Base-by-base conservation (phyloP, 2,113 vertebrate species). In the Megaceryle torquata region DNA sequence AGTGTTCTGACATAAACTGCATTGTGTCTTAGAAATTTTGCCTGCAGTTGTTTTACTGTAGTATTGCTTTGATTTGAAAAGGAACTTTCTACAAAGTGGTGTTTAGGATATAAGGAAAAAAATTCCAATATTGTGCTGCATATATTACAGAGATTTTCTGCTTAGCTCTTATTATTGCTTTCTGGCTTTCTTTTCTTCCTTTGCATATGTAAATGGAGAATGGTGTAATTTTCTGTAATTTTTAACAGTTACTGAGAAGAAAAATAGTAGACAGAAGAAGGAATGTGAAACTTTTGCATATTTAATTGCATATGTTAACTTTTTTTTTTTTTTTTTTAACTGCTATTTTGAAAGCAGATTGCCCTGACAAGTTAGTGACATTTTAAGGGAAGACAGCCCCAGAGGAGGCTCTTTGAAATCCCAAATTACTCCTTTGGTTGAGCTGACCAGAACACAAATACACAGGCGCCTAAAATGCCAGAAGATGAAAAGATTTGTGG, bases 31-130 rank as follows among this genome's bases (percentile, higher is more conserved):
- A 86, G 88, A 91, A 95, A 95, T 92, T 91, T 95, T 93, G 88
- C 97, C 96, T 95, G 89, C 82, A 98, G 97, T 96, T 95, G 90
- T 96, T 96, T 97, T 91, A 96, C 80, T 91, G 65, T 69, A 94
- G 75, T 77, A 46, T 54, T n/a, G 22, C 94, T 97, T 91, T 94
- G 95, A 97, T 96, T 96, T 85, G 60, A 61, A 95, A 93, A 96
- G 92, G 63, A 96, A 84, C 50, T 88, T 92, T 39, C 20, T 91
- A 93, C 83, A 91, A 91, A 96, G 77, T 90, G 89, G 22, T 85
- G 13, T 94, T 94, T 89, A 93, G 78, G 82, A 92, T 87, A 87
- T 77, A 91, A 81, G 41, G 82, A 61, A 88, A 79, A 92, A 78
- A 86, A n/a, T 35, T 81, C 59, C 72, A 68, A 17, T 29, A 24